Base-by-base conservation (phyloP, 2,797 vertebrate genomes). In the Borostomias antarcticus region DNA sequence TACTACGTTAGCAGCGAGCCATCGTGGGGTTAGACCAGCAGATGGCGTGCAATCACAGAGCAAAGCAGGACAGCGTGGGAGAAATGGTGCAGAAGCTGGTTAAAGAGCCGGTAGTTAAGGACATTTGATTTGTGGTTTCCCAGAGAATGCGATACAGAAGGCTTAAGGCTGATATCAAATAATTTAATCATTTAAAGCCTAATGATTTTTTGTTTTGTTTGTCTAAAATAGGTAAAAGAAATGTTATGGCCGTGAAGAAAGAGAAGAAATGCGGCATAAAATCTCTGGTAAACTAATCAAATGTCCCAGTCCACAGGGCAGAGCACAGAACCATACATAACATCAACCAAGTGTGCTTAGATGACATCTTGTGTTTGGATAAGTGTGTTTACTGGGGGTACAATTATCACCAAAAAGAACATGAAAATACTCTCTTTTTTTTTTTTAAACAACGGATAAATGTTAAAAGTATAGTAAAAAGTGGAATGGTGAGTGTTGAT, bases 1-100 rank as follows among this genome's bases (percentile, higher is more conserved):
- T n/a, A n/a, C n/a, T 35, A 86, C 79, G 83, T 83, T 83, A 96
- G 95, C 95, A 84, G 96, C 94, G 94, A 95, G 95, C 95, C 96
- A 96, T 97, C 94, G 94, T 95, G 88, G 93, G 94, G 95, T 97
- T 96, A 96, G 94, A 97, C 95, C 96, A 95, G 96, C 97, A 96
- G 96, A 96, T 97, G 97, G 95, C 96, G 95, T 96, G 95, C 95
- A 94, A 94, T 95, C 95, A 96, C 94, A 94, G 92, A 92, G 96
- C 96, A 95, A 96, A 99, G 96, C 96, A 86, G 95, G 95, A 93
- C 94, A 95, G 96, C 95, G 90, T 94, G 94, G 94, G 92, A 30
- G 19, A 85, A 82, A 82, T 75, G 86, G 81, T 84, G 81, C 74
- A 93, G 92, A 90, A 90, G 91, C 94, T 94, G 93, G 94, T 94